phyloP scores from a whole-genome alignment of 2,888 invertebrate genomes.

The Eupithecia abbreviata region DNA sequence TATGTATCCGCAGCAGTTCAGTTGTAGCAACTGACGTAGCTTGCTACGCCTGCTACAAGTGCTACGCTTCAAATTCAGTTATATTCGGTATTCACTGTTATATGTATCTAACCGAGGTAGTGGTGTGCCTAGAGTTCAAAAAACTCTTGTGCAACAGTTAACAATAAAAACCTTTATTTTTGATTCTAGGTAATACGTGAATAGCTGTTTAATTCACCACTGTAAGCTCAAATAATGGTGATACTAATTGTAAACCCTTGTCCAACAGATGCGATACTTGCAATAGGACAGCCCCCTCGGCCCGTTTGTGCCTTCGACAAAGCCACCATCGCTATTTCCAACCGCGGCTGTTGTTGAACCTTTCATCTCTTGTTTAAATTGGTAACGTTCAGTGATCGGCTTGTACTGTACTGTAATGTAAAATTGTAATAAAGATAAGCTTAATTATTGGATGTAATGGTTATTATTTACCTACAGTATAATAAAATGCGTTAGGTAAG shows the following conservation, averaged over 20 bases:
- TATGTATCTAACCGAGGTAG: neutral
- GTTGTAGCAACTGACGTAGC: neutral
- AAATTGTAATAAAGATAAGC: conserved; percentile 45
- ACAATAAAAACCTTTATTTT: neutral
- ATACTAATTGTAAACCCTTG: conserved; percentile 19
- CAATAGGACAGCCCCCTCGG: conserved; percentile 74
- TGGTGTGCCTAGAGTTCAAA: neutral
- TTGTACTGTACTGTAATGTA: conserved; percentile 35
- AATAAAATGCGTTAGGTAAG: neutral
- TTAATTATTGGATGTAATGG: conserved; percentile 20
- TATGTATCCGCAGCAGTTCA: neutral
- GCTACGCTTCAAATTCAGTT: neutral
- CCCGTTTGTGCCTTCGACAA: conserved; percentile 77
- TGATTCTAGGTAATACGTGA: neutral
- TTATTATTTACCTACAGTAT: neutral
- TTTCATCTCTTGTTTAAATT: neutral
- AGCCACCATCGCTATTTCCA: conserved; percentile 65
- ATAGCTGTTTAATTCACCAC: neutral
- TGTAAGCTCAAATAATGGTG: neutral
- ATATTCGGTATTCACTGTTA: neutral
- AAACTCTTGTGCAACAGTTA: neutral
- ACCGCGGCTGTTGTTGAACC: neutral
- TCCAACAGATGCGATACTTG: conserved; percentile 73
- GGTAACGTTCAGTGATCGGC: conserved; percentile 25
- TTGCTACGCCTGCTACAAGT: neutral